Evolutionary conservation across 2,113 vertebrate species (phyloP), one percentile per base, ranked within the genome.

Genomic region (Paramisgurnus dabryanus): DNA sequence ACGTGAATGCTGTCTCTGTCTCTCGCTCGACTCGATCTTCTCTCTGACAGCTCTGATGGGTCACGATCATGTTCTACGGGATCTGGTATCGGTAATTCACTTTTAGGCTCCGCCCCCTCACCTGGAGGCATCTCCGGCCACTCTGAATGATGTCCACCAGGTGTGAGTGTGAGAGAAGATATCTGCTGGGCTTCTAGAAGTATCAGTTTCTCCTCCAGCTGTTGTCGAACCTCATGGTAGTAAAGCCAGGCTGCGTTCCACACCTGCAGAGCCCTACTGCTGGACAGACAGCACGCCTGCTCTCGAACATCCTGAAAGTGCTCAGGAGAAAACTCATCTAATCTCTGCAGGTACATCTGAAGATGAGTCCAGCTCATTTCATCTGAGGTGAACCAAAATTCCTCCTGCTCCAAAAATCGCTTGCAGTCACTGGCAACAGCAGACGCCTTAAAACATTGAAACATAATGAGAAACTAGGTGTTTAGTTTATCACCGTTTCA

Each of bases 301-400:
- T 87, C 85, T 88, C 93, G 93, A 91, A 95, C 88, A 71, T 94
- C 93, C 61, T 91, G 89, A 80, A 99, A 95, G 83, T 89, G 92
- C 57, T 87, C 89, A 0, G 90, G 81, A 0, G 95, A 94, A 0
- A 96, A 94, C 0, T 87, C 86, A 0, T 88, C 87, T 67, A 98
- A 91, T 80, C 89, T 91, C 79, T 93, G 93, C 78, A 95, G 90
- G 86, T 93, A 94, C 84, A 86, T 90, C 83, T 94, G 92, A 43
- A 96, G 92, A 49, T 89, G 88, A 58, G 82, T 89, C 78, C 87
- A 87, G 3, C 83, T 87, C 40, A 89, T 87, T 0, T 75, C 79
- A 77, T 80, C 76, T 1, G 80, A 87, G 3, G 85, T 87, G 85
- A 92, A 92, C 64, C 90, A 84, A 0, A 47, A 80, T 80, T 83